These are phyloP conservation scores for Campoplex capitator DNA, from an alignment of 2,888 invertebrate species.

Conservation along the genomic window DNA sequence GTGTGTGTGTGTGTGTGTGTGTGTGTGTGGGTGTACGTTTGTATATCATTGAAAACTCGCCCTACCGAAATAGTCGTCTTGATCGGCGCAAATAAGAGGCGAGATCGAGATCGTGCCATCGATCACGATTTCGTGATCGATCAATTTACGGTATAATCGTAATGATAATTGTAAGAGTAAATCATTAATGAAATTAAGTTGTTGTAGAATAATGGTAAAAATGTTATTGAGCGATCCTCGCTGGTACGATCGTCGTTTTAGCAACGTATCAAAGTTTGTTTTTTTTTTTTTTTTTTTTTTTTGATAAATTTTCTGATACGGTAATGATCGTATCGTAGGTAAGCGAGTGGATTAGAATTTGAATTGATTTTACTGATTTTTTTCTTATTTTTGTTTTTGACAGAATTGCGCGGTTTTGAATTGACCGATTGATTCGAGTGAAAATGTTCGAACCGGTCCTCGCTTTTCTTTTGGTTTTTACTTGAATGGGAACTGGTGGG, in stretches of 20 bases:
- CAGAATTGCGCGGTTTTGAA: not conserved
- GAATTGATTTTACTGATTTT: too few relatives aligned
- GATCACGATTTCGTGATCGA: slow-evolving; percentile 69
- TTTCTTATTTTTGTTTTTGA: not conserved
- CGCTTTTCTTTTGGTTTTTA: not conserved
- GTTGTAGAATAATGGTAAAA: not conserved
- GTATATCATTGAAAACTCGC: slow-evolving; percentile 38
- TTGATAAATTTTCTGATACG: not conserved
- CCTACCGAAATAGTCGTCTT: slow-evolving; percentile 61
- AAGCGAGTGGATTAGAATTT: too few relatives aligned
- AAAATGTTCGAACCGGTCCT: not conserved
- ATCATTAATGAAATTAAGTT: not conserved
- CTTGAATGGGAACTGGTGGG: not conserved
- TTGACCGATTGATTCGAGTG: not conserved
- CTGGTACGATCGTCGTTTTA: not conserved
- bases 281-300: not conserved
- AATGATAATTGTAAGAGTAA: slow-evolving; percentile 33
- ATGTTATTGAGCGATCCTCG: slow-evolving; percentile 1
- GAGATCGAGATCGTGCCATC: slow-evolving; percentile 69
- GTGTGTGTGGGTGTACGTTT: not conserved
- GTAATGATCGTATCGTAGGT: too few relatives aligned
- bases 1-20: not conserved
- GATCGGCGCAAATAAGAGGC: slow-evolving; percentile 67
- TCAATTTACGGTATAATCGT: slow-evolving; percentile 58
- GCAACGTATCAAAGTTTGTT: slow-evolving; percentile 39